Evolutionary conservation across 2,888 invertebrate genomes (phyloP).

Genomic region (Erebia aethiops): DNA sequence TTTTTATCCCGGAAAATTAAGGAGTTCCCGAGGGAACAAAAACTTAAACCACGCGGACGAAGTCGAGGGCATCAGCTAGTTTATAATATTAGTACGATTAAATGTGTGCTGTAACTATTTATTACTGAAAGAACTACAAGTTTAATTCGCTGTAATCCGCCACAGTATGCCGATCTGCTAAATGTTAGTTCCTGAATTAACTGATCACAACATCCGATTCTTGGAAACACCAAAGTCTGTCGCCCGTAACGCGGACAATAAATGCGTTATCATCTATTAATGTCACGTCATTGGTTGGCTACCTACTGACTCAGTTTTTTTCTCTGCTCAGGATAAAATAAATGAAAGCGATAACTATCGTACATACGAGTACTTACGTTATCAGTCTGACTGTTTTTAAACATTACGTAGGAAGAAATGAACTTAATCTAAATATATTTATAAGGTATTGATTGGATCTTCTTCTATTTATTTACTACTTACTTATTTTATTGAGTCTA

Average conservation of each 20-base stretch:
- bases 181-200: slow-evolving; percentile 7
- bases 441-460: no score
- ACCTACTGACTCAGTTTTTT: background rate
- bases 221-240: slow-evolving; percentile 9
- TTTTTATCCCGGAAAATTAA: no score
- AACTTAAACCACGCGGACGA: no score
- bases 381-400: background rate
- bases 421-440: no score
- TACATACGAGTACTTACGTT: background rate
- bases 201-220: slow-evolving; percentile 5
- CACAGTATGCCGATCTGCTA: background rate
- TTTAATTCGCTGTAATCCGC: background rate
- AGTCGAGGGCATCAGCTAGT: no score
- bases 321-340: background rate
- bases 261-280: background rate
- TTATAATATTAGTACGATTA: no score
- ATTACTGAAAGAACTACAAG: background rate
- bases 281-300: background rate
- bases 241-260: slow-evolving; percentile 3
- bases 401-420: no score
- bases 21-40: no score
- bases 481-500: no score
- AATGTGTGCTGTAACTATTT: no score
- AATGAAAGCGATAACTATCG: background rate
- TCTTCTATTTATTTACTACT: no score